Conservation (phyloP, 2,888 invertebrate genomes). For the Lycia hirtaria region DNA sequence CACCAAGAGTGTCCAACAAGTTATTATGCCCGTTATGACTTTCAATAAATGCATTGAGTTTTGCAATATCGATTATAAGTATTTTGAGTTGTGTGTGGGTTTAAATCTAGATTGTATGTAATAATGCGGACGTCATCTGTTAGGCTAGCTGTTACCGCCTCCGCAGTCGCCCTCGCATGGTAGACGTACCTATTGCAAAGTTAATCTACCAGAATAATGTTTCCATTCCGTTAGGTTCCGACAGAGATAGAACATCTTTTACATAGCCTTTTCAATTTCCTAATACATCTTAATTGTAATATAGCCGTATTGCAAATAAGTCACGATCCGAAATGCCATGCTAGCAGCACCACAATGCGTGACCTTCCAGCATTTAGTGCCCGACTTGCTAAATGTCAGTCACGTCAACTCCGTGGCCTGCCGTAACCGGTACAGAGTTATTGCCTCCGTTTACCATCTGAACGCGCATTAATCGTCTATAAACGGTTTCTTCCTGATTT, state of each 20-base stretch:
- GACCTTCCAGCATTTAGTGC: conserved; percentile 58
- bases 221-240: neutral
- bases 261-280: conserved; percentile 1
- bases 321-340: conserved; percentile 28
- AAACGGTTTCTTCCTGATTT: conserved; percentile 44
- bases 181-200: neutral
- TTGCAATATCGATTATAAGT: too few species aligned
- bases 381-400: conserved; percentile 63
- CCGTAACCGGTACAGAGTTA: conserved; percentile 69
- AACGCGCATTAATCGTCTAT: conserved; percentile 56
- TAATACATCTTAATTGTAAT: conserved; percentile 28
- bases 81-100: too few species aligned
- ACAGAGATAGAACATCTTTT: neutral
- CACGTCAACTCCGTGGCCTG: conserved; percentile 67
- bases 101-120: too few species aligned
- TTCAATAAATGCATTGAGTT: too few species aligned
- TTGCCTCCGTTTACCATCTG: conserved; percentile 53
- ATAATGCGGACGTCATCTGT: too few species aligned
- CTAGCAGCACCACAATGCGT: conserved; percentile 42
- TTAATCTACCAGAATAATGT: neutral
- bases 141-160: neutral
- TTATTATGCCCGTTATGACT: too few species aligned
- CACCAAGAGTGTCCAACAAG: too few species aligned
- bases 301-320: conserved; percentile 14
- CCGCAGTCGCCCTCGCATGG: neutral